phyloP scores from a whole-genome alignment of 2,113 vertebrate species.

The Sula dactylatra region DNA sequence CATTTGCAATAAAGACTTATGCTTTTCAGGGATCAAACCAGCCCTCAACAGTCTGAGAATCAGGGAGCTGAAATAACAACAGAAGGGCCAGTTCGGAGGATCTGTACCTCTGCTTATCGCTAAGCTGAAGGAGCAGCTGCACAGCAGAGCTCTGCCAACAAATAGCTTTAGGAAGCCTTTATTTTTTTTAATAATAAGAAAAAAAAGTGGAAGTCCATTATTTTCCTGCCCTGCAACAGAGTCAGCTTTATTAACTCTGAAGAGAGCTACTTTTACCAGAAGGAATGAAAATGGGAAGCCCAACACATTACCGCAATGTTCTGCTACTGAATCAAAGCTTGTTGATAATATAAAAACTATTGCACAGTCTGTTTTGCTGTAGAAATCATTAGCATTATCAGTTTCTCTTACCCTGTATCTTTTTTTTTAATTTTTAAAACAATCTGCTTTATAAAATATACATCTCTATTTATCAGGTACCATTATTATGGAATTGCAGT shows the following conservation, averaged over 20 bases:
- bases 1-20: background rate
- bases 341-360: background rate
- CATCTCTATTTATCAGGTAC: constrained; percentile 81
- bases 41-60: background rate
- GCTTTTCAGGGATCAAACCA: background rate
- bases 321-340: background rate
- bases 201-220: background rate
- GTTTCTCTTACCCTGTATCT: background rate
- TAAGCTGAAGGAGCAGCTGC: constrained; percentile 3
- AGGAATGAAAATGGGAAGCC: constrained; percentile 29
- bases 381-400: background rate
- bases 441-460: background rate
- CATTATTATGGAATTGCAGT: constrained; percentile 99
- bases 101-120: background rate
- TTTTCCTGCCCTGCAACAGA: constrained; percentile 15
- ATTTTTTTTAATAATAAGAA: background rate
- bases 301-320: background rate
- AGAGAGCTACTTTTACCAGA: constrained; percentile 51
- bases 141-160: background rate
- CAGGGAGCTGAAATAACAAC: background rate
- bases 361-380: background rate
- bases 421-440: background rate
- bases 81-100: background rate
- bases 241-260: constrained; percentile 39
- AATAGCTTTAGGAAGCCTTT: background rate